Conservation (phyloP, 2,888 invertebrate genomes). For the Orchesellides sinensis region DNA sequence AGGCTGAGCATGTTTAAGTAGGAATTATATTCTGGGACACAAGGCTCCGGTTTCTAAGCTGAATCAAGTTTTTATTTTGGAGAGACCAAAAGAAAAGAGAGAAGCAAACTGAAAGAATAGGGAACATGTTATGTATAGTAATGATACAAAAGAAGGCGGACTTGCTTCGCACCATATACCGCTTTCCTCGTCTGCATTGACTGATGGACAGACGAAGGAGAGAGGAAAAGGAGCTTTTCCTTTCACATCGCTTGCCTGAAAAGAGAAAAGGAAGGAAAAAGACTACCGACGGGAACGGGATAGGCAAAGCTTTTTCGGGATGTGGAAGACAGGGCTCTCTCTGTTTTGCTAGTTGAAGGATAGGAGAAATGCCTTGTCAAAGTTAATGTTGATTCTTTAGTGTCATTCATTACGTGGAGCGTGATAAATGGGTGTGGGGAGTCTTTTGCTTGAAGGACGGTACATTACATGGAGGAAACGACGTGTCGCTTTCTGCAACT, state of each 20-base stretch:
- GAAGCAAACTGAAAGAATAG: conserved; percentile 5
- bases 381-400: conserved; percentile 72
- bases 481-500: conserved; percentile 33
- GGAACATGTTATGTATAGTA: not conserved
- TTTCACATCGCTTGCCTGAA: conserved; percentile 47
- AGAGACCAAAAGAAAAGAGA: not conserved
- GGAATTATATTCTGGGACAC: conserved; percentile 49
- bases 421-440: conserved; percentile 73
- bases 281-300: conserved; percentile 20
- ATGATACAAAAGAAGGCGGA: conserved; percentile 3
- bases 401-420: conserved; percentile 73
- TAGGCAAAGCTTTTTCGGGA: conserved; percentile 16
- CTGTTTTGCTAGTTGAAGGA: conserved; percentile 33
- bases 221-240: conserved; percentile 31
- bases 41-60: conserved; percentile 27
- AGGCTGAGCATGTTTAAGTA: conserved; percentile 52
- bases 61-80: conserved; percentile 44
- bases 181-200: not conserved
- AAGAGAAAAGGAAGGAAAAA: conserved; percentile 42
- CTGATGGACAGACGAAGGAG: conserved; percentile 38
- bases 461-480: conserved; percentile 12
- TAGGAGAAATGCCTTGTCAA: conserved; percentile 60
- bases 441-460: conserved; percentile 52
- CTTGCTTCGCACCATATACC: not conserved
- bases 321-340: conserved; percentile 12